Conservation (phyloP, 2,113 vertebrate genomes). For the Cebidichthys violaceus region DNA sequence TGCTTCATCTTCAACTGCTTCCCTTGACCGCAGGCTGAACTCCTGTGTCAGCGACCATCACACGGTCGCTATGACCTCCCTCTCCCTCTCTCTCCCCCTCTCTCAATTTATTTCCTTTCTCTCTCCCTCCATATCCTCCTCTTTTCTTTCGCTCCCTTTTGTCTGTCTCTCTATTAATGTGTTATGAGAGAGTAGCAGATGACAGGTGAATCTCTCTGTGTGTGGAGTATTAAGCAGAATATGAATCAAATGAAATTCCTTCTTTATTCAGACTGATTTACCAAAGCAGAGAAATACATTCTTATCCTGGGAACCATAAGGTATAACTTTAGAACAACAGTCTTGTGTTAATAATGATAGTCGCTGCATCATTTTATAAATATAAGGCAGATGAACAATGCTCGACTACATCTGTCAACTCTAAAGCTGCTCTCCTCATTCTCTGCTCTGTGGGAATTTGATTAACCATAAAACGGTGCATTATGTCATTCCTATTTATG, state of each 20-base stretch:
- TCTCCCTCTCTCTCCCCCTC: conserved; percentile 64
- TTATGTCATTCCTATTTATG: conserved; percentile 82
- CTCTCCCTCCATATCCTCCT: conserved; percentile 69
- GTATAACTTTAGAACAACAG: conserved; percentile 10
- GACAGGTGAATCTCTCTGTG: conserved; percentile 71
- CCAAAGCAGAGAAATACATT: conserved; percentile 16
- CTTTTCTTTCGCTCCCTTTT: conserved; percentile 66
- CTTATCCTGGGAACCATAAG: not conserved
- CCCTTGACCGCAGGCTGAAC: conserved; percentile 88
- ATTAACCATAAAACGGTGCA: conserved; percentile 83
- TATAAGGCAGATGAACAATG: conserved; percentile 61
- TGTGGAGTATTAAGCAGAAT: conserved; percentile 53
- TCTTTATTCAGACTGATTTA: conserved; percentile 36
- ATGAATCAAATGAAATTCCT: conserved; percentile 58
- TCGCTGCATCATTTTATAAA: conserved; percentile 8
- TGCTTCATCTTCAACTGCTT: conserved; percentile 87
- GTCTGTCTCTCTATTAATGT: conserved; percentile 69
- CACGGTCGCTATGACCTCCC: conserved; percentile 79
- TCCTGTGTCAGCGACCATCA: conserved; percentile 83
- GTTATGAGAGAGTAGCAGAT: conserved; percentile 69
- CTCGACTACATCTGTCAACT: conserved; percentile 71
- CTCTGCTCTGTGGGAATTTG: conserved; percentile 81
- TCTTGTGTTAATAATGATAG: conserved; percentile 6
- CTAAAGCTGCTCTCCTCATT: conserved; percentile 58
- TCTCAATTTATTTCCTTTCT: conserved; percentile 73